phyloP scores from a whole-genome alignment of 2,797 vertebrate species.

The Betta splendens region DNA sequence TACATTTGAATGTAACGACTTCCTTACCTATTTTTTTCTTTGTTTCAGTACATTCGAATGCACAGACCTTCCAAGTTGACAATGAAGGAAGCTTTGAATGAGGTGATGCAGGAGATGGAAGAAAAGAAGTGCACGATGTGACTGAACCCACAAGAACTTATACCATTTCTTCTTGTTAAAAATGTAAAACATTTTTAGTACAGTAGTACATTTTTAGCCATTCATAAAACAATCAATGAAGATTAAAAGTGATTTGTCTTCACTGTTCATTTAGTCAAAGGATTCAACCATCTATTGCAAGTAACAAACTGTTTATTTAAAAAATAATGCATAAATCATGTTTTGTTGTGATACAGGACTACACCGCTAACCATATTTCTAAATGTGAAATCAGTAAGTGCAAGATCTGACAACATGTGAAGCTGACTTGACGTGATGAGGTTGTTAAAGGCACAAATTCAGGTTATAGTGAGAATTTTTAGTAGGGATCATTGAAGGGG shows the following conservation, averaged over 20 bases:
- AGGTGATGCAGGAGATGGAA: constrained; percentile 72
- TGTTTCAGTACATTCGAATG: constrained; percentile 81
- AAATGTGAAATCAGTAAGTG: constrained; percentile 26
- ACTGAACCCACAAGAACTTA: background rate
- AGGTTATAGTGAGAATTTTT: constrained; percentile 48
- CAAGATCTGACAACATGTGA: constrained; percentile 17
- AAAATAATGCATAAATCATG: constrained; percentile 48
- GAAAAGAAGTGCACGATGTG: constrained; percentile 37
- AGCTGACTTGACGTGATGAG: constrained; percentile 3
- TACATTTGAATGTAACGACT: background rate
- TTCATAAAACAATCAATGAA: background rate
- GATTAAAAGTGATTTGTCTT: too few species aligned
- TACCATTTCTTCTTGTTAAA: background rate
- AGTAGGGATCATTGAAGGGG: constrained; percentile 95
- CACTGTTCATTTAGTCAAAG: too few species aligned
- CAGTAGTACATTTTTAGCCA: background rate
- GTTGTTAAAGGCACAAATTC: constrained; percentile 75
- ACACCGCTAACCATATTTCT: constrained; percentile 26
- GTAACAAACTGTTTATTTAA: constrained; percentile 75
- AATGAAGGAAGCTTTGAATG: constrained; percentile 72
- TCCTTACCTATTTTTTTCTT: constrained; percentile 4
- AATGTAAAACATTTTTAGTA: background rate
- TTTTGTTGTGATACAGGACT: constrained; percentile 25
- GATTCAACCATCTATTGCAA: background rate
- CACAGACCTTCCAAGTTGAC: constrained; percentile 77